These are phyloP conservation scores for Bembecia ichneumoniformis DNA, from an alignment of 2,888 invertebrate genomes.

Conservation along the genomic window DNA sequence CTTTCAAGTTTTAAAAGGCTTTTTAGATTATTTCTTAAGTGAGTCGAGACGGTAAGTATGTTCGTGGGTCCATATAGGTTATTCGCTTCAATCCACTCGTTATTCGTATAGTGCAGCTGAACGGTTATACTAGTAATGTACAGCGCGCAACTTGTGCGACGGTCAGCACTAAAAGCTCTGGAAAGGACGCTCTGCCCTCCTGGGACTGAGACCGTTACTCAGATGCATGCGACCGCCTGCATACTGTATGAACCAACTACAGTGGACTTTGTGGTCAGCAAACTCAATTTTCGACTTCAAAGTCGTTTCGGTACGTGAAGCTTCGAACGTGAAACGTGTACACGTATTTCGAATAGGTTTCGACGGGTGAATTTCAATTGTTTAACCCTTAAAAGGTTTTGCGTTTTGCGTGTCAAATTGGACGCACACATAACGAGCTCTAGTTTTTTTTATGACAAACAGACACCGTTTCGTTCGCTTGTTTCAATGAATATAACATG, in stretches of 20 bases:
- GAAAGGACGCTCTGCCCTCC: conserved; percentile 25
- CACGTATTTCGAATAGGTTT: conserved; percentile 20
- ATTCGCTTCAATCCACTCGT: conserved; percentile 13
- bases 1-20: conserved; percentile 19
- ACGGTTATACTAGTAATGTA: conserved; percentile 20
- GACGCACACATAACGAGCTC: no score
- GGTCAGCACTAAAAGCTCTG: conserved; percentile 46
- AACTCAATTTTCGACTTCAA: conserved; percentile 69
- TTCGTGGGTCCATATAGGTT: not conserved
- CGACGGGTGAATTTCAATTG: conserved; percentile 18
- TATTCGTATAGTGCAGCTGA: conserved; percentile 20
- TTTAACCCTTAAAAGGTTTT: conserved; percentile 3
- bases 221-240: conserved; percentile 35
- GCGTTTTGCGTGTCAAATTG: not conserved
- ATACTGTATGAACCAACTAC: conserved; percentile 49
- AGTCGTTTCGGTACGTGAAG: conserved; percentile 40
- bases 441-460: no score
- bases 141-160: conserved; percentile 34
- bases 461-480: no score
- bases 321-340: conserved; percentile 23
- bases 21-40: not conserved
- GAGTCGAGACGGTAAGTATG: not conserved
- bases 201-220: conserved; percentile 25
- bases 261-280: conserved; percentile 49
- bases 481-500: no score